phyloP scores from a whole-genome alignment of 2,888 invertebrate species.

The Coelinius sp. region DNA sequence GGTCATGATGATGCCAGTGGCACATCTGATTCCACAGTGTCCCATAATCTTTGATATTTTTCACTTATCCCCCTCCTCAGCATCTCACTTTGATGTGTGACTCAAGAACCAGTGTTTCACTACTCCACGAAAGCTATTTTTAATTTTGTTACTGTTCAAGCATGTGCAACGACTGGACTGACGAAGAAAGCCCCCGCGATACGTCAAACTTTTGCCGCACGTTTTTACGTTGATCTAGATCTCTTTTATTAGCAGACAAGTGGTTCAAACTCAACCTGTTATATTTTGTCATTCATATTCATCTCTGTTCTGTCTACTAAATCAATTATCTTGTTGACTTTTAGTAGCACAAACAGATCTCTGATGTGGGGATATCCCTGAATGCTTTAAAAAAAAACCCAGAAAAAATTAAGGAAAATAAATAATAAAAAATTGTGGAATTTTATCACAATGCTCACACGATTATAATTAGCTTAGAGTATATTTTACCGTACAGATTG shows the following conservation, averaged over 20 bases:
- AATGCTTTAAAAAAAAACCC: not conserved
- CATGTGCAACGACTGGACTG: constrained; percentile 8
- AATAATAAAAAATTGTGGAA: not conserved
- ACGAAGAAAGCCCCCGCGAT: constrained; percentile 8
- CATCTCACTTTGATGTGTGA: constrained; percentile 20
- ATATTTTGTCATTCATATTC: not conserved
- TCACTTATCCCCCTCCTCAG: not conserved
- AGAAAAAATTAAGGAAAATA: not conserved
- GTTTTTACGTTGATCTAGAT: constrained; percentile 2
- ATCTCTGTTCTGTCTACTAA: not conserved
- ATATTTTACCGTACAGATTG: constrained; percentile 42
- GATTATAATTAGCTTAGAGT: constrained; percentile 12
- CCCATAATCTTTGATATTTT: constrained; percentile 1
- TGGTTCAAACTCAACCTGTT: not conserved
- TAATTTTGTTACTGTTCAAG: not conserved
- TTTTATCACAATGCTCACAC: not conserved
- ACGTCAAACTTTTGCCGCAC: constrained; percentile 1
- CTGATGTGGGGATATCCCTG: not conserved
- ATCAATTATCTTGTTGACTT: not conserved
- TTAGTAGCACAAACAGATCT: not conserved
- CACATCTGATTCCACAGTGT: not conserved
- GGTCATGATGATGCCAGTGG: constrained; percentile 2
- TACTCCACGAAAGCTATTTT: constrained; percentile 24
- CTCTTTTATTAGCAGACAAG: not conserved
- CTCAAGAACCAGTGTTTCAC: constrained; percentile 21